Evolutionary conservation across 2,888 invertebrate genomes (phyloP).

Genomic region (Buathra laborator): DNA sequence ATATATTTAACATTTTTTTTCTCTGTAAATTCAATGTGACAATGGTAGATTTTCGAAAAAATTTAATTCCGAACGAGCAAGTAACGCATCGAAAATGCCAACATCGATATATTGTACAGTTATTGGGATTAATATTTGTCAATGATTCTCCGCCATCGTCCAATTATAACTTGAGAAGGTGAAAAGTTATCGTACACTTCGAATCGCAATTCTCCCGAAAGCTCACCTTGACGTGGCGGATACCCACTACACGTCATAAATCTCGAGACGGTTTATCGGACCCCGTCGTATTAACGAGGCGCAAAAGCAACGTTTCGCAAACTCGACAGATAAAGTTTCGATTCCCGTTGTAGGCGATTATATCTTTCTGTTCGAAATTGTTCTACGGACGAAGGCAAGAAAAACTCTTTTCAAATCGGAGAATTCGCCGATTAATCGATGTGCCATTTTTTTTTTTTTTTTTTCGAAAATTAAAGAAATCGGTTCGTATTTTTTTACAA

Average conservation of each 20-base stretch:
- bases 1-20: neutral
- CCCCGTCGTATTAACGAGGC: constrained; percentile 38
- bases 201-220: constrained; percentile 16
- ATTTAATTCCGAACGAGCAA: neutral
- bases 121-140: neutral
- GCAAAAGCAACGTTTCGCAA: constrained; percentile 30
- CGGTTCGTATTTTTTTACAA: no score
- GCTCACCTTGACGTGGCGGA: constrained; percentile 5
- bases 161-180: constrained; percentile 52
- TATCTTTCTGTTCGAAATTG: neutral
- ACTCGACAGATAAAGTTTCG: constrained; percentile 37
- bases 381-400: neutral
- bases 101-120: neutral
- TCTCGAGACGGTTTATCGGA: constrained; percentile 19
- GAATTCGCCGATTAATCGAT: neutral
- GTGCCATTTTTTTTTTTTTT: no score
- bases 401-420: constrained; percentile 14
- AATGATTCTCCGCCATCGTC: constrained; percentile 1
- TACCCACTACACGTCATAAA: constrained; percentile 6
- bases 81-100: neutral
- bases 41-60: no score
- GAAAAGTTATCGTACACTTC: neutral
- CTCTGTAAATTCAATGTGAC: neutral
- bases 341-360: constrained; percentile 3
- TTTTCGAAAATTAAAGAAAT: no score